Conservation (phyloP, 2,888 invertebrate species). For the Hypomecis atomaria region DNA sequence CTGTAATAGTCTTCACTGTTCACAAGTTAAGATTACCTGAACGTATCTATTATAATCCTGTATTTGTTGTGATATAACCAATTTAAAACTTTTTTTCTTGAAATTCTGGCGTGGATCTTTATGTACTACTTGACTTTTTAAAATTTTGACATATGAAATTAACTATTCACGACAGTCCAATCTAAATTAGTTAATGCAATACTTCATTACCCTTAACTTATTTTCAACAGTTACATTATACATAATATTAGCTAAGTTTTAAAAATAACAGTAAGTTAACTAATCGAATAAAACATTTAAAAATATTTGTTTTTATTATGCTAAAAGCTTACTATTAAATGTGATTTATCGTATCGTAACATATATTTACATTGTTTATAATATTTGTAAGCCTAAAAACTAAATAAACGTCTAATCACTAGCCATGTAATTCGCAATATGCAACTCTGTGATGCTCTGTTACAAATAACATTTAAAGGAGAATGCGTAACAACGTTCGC, state of each 20-base stretch:
- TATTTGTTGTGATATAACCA: too few species aligned
- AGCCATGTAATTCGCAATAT: slow-evolving; percentile 80
- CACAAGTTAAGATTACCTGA: too few species aligned
- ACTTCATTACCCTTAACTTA: slow-evolving; percentile 12
- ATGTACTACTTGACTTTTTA: too few species aligned
- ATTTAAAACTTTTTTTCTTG: too few species aligned
- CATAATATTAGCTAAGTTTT: slow-evolving; percentile 18
- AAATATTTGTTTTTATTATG: slow-evolving; percentile 28
- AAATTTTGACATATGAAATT: not conserved
- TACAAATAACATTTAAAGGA: slow-evolving; percentile 32
- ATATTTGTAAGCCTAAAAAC: slow-evolving; percentile 44
- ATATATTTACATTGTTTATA: slow-evolving; percentile 66
- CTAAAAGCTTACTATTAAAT: slow-evolving; percentile 35
- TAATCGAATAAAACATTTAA: slow-evolving; percentile 25
- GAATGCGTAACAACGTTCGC: not conserved
- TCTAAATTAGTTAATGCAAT: slow-evolving; percentile 3
- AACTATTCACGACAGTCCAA: slow-evolving; percentile 23
- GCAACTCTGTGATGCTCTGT: slow-evolving; percentile 45
- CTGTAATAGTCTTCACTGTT: too few species aligned
- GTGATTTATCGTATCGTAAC: slow-evolving; percentile 22
- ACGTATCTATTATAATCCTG: too few species aligned
- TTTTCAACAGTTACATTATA: slow-evolving; percentile 7
- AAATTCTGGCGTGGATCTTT: too few species aligned
- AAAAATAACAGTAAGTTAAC: slow-evolving; percentile 32
- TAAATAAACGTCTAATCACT: slow-evolving; percentile 81